Conservation (phyloP, 2,888 invertebrate genomes). For the Fabriciana adippe region DNA sequence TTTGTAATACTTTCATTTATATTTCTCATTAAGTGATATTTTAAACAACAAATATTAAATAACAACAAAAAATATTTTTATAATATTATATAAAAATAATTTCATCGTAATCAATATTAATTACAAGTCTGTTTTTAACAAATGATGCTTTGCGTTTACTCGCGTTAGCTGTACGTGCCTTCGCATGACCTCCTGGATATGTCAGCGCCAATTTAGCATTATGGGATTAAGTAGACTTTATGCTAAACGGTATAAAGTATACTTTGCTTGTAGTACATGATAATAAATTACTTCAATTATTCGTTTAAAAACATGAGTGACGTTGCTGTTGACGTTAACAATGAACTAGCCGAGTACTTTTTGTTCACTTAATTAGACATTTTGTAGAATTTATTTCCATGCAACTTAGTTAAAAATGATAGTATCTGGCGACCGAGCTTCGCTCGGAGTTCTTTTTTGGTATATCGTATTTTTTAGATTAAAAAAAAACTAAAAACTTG, state of each 20-base stretch:
- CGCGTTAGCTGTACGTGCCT: constrained; percentile 31
- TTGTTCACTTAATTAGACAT: constrained; percentile 23
- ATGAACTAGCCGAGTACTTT: constrained; percentile 22
- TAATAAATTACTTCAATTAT: constrained; percentile 19
- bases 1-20: no score
- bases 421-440: no score
- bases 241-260: constrained; percentile 26
- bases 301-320: constrained; percentile 15
- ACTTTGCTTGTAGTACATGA: constrained; percentile 13
- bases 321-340: constrained; percentile 21
- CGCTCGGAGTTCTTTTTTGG: no score
- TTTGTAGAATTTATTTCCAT: constrained; percentile 19
- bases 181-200: constrained; percentile 30
- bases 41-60: no score
- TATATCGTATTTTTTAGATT: no score
- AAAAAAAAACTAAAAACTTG: no score
- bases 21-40: no score
- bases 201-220: constrained; percentile 23
- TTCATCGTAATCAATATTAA: constrained; percentile 13
- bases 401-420: constrained; percentile 1
- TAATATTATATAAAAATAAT: neutral
- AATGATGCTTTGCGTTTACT: constrained; percentile 22
- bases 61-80: no score
- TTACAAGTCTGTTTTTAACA: constrained; percentile 22
- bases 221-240: constrained; percentile 28